These are phyloP conservation scores for Cryptomyrus ogoouensis DNA, from an alignment of 2,113 vertebrate species.

Conservation along the genomic window DNA sequence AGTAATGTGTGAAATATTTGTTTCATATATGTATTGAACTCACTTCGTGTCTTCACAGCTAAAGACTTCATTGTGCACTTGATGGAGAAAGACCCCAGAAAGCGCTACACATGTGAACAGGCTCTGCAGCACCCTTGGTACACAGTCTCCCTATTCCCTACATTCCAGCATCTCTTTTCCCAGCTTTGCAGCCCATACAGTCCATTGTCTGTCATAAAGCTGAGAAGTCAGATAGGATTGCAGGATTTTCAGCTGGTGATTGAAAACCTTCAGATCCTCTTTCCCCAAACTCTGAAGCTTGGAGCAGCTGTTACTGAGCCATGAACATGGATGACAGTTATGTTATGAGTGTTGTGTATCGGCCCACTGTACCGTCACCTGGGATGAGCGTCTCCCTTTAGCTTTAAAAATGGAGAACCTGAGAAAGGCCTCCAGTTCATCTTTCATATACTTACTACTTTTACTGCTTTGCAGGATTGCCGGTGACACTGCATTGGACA, in stretches of 20 bases:
- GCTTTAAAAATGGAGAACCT: background rate
- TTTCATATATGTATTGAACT: background rate
- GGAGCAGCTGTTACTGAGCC: background rate
- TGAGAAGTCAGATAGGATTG: background rate
- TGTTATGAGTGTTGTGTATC: background rate
- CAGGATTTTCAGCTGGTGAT: background rate
- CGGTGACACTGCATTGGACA: constrained; percentile 89
- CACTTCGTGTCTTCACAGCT: constrained; percentile 55
- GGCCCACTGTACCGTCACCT: background rate
- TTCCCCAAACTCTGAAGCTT: background rate
- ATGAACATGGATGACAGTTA: background rate
- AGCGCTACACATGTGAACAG: constrained; percentile 88
- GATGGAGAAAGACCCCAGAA: constrained; percentile 85
- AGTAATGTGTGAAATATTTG: background rate
- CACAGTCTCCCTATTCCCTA: constrained; percentile 22
- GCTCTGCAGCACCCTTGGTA: constrained; percentile 96
- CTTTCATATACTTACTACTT: background rate
- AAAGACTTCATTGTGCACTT: constrained; percentile 94
- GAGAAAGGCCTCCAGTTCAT: background rate
- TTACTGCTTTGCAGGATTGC: constrained; percentile 71
- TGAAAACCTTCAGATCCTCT: background rate
- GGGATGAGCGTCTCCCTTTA: background rate
- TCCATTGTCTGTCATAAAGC: background rate
- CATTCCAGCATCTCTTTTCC: background rate
- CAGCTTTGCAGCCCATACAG: background rate